Percentiles rank a stretch among this genome's conserved stretches.
Evolutionary conservation across 2,888 invertebrate species (phyloP).

Genomic region (Aporophyla lueneburgensis): DNA sequence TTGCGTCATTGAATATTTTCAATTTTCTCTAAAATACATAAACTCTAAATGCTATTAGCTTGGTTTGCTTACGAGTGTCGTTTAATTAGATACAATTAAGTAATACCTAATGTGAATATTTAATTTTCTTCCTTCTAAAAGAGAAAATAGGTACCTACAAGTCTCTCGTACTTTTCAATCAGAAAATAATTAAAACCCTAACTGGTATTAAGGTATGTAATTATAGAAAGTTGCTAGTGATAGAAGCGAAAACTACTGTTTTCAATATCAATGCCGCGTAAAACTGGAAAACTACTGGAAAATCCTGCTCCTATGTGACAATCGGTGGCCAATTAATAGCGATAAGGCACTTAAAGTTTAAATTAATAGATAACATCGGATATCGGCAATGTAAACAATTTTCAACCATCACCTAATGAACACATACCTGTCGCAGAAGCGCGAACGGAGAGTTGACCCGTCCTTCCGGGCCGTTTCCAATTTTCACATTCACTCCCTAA

Average conservation of each 20-base stretch:
- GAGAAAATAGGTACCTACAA: slow-evolving; percentile 27
- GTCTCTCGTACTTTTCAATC: slow-evolving; percentile 17
- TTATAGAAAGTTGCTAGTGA: slow-evolving; percentile 54
- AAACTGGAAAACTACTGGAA: slow-evolving; percentile 45
- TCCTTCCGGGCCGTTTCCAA: slow-evolving; percentile 81
- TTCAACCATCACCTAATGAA: slow-evolving; percentile 50
- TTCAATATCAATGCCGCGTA: slow-evolving; percentile 26
- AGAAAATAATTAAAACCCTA: slow-evolving; percentile 38
- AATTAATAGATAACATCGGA: slow-evolving; percentile 35
- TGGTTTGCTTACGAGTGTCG: not conserved
- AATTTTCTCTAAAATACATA: slow-evolving; percentile 27
- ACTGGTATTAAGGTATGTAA: slow-evolving; percentile 36
- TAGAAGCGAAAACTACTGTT: slow-evolving; percentile 35
- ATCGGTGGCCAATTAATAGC: slow-evolving; percentile 18
- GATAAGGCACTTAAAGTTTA: slow-evolving; percentile 36
- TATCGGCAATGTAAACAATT: slow-evolving; percentile 54
- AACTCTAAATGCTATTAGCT: not conserved
- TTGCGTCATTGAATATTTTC: slow-evolving; percentile 18
- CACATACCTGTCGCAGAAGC: slow-evolving; percentile 83
- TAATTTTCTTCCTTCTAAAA: not conserved
- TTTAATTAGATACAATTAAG: not conserved
- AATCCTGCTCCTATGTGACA: slow-evolving; percentile 37
- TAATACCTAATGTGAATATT: not conserved
- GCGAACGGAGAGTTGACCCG: slow-evolving; percentile 80
- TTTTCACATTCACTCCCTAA: slow-evolving; percentile 81